Conservation (phyloP, 2,888 invertebrate genomes). For the Drosophila anomalata region DNA sequence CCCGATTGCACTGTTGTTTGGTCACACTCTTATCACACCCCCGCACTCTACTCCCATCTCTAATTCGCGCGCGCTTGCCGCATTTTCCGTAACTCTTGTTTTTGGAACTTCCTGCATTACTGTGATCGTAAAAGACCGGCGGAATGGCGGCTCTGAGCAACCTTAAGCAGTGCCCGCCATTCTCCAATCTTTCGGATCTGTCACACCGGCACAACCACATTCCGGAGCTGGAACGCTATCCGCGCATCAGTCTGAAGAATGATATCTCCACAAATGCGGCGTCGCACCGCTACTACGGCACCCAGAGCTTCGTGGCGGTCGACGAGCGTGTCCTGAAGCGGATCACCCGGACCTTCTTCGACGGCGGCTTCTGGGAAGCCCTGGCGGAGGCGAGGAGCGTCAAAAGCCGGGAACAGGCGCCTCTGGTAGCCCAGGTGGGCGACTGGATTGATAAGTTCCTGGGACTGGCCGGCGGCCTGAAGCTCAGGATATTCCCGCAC, state of each 20-base stretch:
- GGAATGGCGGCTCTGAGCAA: constrained; percentile 62
- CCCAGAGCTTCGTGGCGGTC: constrained; percentile 85
- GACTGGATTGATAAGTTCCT: constrained; percentile 85
- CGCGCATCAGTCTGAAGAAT: constrained; percentile 88
- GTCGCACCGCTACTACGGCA: constrained; percentile 41
- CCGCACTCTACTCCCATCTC: neutral
- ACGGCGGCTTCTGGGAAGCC: constrained; percentile 89
- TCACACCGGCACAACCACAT: constrained; percentile 13
- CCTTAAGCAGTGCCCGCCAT: constrained; percentile 51
- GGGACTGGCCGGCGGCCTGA: constrained; percentile 85
- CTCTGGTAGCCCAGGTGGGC: constrained; percentile 85
- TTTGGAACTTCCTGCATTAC: neutral
- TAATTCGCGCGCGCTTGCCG: neutral
- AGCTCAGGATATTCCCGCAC: constrained; percentile 86
- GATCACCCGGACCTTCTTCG: constrained; percentile 90
- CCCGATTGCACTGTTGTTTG: neutral
- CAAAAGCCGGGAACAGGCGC: constrained; percentile 77
- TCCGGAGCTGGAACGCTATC: constrained; percentile 87
- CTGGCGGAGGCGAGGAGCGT: constrained; percentile 87
- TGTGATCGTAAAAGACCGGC: neutral
- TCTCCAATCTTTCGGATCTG: constrained; percentile 13
- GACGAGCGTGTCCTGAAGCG: constrained; percentile 90
- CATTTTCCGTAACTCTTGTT: constrained; percentile 2
- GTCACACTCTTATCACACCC: neutral
- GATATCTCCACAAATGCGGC: constrained; percentile 86